phyloP scores from a whole-genome alignment of 1,140 invertebrate species.

The Drosophila prosaltans region DNA sequence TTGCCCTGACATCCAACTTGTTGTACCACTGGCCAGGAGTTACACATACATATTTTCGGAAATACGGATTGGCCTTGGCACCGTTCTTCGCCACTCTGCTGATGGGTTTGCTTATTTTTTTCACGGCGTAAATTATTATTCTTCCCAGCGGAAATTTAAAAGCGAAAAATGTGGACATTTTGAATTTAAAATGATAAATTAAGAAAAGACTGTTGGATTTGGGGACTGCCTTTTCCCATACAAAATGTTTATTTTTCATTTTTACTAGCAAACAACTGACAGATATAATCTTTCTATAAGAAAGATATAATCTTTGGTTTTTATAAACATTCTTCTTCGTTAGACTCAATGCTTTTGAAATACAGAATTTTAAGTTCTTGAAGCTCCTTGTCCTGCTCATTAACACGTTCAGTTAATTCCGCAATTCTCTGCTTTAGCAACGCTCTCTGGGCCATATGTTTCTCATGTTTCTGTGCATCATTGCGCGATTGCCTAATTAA shows the following conservation, averaged over 20 bases:
- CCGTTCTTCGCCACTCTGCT: slow-evolving; percentile 15
- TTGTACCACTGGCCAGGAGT: slow-evolving; percentile 50
- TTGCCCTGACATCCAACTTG: slow-evolving; percentile 40
- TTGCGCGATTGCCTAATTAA: slow-evolving; percentile 39
- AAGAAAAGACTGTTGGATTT: not conserved
- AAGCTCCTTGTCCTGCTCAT: slow-evolving; percentile 28
- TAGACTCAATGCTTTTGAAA: not conserved
- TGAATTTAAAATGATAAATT: not conserved
- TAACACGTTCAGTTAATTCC: slow-evolving; percentile 25
- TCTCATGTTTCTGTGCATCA: slow-evolving; percentile 21
- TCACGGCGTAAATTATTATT: slow-evolving; percentile 39
- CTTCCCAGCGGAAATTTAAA: slow-evolving; percentile 51
- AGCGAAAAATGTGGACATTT: slow-evolving; percentile 42
- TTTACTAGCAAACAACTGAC: no score
- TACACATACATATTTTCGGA: slow-evolving; percentile 33
- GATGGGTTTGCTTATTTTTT: slow-evolving; percentile 36
- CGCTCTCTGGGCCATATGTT: slow-evolving; percentile 5
- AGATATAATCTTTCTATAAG: no score
- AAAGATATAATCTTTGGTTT: not conserved
- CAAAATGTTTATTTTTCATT: not conserved
- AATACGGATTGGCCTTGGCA: slow-evolving; percentile 28
- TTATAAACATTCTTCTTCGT: not conserved
- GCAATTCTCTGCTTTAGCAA: slow-evolving; percentile 21
- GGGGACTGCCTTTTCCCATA: not conserved
- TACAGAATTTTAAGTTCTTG: slow-evolving; percentile 18